phyloP scores from a whole-genome alignment of 1,140 invertebrate species.

The Halictus rubicundus region DNA sequence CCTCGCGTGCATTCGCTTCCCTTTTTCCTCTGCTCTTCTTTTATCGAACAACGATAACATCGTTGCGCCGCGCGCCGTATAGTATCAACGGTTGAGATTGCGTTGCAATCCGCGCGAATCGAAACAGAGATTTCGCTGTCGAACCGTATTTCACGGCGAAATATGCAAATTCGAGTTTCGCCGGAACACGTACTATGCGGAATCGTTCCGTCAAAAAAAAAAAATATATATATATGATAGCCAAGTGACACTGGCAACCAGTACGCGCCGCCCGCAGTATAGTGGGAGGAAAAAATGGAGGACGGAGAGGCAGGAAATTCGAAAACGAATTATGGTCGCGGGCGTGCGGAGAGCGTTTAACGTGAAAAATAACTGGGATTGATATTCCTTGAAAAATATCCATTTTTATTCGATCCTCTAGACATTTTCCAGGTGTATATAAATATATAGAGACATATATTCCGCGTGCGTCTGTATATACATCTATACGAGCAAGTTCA shows the following conservation, averaged over 20 bases:
- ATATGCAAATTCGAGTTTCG: conserved; percentile 56
- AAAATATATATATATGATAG: conserved; percentile 25
- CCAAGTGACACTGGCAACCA: conserved; percentile 25
- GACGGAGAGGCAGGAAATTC: neutral
- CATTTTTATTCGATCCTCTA: conserved; percentile 47
- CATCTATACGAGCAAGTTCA: conserved; percentile 41
- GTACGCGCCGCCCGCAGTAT: neutral
- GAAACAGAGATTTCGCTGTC: conserved; percentile 44
- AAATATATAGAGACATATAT: conserved; percentile 7
- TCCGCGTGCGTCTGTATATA: neutral
- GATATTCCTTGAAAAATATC: conserved; percentile 60
- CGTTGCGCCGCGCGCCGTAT: conserved; percentile 26
- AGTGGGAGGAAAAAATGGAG: neutral
- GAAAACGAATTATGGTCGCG: too few species aligned
- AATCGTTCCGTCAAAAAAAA: conserved; percentile 17
- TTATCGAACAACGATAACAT: conserved; percentile 5
- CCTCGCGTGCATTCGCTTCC: neutral
- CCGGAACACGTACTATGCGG: neutral
- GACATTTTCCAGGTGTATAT: conserved; percentile 35
- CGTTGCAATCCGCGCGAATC: conserved; percentile 51
- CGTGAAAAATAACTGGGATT: neutral
- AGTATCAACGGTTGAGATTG: conserved; percentile 24
- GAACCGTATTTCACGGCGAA: conserved; percentile 33
- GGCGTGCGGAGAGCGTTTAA: neutral
- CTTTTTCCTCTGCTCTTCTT: neutral